Conservation (phyloP, 2,797 vertebrate genomes). For the Allobates femoralis region DNA sequence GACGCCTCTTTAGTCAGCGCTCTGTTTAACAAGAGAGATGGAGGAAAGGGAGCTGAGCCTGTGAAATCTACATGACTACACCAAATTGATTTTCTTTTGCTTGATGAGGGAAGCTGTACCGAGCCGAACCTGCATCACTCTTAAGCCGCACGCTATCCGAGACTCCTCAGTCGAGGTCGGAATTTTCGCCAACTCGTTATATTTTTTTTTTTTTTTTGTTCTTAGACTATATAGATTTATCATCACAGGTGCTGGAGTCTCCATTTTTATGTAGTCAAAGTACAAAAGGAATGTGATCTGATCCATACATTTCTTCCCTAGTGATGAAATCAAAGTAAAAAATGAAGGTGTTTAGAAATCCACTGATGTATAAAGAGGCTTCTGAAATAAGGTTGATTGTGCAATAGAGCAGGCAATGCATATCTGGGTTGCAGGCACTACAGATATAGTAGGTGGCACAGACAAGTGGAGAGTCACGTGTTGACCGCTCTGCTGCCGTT, state of each 20-base stretch:
- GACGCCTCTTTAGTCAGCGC: slow-evolving; percentile 61
- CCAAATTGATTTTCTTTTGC: slow-evolving; percentile 63
- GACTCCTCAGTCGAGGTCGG: slow-evolving; percentile 16
- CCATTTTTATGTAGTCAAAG: not conserved
- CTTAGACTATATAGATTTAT: not conserved
- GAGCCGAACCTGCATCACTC: slow-evolving; percentile 29
- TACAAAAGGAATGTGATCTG: not conserved
- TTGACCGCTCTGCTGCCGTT: no score
- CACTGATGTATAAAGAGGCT: not conserved
- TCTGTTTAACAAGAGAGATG: slow-evolving; percentile 63
- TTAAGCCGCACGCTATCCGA: slow-evolving; percentile 36
- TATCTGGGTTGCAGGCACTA: not conserved
- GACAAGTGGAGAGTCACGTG: not conserved
- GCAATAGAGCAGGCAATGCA: not conserved
- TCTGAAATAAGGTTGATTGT: not conserved
- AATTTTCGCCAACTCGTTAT: slow-evolving; percentile 7
- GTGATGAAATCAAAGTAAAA: not conserved
- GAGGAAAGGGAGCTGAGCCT: slow-evolving; percentile 61
- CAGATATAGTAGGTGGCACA: not conserved
- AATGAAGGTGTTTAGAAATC: not conserved
- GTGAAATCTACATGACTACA: slow-evolving; percentile 63
- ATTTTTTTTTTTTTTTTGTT: not conserved
- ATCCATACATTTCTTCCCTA: not conserved
- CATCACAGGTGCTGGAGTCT: not conserved
- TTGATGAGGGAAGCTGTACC: slow-evolving; percentile 36